Evolutionary conservation across 2,888 invertebrate species (phyloP).

Genomic region (Apantesis nais): DNA sequence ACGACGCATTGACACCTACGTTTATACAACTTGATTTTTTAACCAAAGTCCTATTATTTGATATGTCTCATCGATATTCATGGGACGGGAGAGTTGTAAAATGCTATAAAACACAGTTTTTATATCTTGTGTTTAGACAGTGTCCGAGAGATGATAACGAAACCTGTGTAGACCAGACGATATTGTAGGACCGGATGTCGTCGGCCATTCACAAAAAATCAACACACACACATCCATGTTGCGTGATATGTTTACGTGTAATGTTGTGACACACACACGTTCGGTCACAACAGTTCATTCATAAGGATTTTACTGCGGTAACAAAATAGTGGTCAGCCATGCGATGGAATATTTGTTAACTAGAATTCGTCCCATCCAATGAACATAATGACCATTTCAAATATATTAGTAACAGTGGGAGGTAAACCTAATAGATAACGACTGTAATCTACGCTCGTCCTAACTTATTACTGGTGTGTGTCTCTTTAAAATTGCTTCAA

Average conservation of each 20-base stretch:
- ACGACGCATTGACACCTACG: conserved; percentile 79
- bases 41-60: conserved; percentile 69
- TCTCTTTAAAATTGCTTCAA: conserved; percentile 32
- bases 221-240: conserved; percentile 58
- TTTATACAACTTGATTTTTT: conserved; percentile 60
- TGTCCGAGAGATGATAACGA: conserved; percentile 82
- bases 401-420: conserved; percentile 57
- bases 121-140: conserved; percentile 84
- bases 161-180: conserved; percentile 79
- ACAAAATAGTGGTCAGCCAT: conserved; percentile 68
- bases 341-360: conserved; percentile 57
- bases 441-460: conserved; percentile 30
- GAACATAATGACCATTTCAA: conserved; percentile 52
- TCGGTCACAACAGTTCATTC: conserved; percentile 76
- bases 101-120: conserved; percentile 83
- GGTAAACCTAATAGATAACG: conserved; percentile 42
- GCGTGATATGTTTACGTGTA: conserved; percentile 51
- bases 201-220: conserved; percentile 83
- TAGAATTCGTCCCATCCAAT: conserved; percentile 56
- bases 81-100: conserved; percentile 75
- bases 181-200: conserved; percentile 82
- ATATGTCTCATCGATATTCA: conserved; percentile 77
- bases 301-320: conserved; percentile 74
- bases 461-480: conserved; percentile 34
- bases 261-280: conserved; percentile 60